phyloP scores from a whole-genome alignment of 2,888 invertebrate species.

The Metallyticus violacea region DNA sequence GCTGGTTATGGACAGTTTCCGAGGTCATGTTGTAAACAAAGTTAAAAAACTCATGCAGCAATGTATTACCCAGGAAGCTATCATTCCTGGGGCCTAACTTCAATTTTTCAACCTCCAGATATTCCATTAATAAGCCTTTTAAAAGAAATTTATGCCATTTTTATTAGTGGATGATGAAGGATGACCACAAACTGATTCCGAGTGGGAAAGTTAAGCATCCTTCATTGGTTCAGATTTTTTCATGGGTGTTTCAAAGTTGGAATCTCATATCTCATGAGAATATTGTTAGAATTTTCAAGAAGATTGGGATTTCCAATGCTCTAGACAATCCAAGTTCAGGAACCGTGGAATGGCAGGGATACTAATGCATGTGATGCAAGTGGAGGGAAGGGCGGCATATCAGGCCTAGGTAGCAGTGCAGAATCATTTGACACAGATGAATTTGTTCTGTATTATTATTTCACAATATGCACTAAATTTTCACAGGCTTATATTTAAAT shows the following conservation, averaged over 20 bases:
- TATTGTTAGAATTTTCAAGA: neutral
- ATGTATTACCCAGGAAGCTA: too few relatives aligned
- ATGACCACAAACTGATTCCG: neutral
- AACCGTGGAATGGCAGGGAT: neutral
- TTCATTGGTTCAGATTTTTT: too few relatives aligned
- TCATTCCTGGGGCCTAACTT: too few relatives aligned
- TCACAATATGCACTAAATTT: neutral
- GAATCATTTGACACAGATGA: neutral
- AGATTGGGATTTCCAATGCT: neutral
- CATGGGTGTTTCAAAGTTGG: too few relatives aligned
- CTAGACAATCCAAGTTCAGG: neutral
- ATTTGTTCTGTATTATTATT: neutral
- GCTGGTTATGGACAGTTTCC: too few relatives aligned
- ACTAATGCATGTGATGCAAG: neutral
- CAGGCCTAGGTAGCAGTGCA: neutral
- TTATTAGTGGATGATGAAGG: neutral
- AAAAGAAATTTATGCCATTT: neutral
- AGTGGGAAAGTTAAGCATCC: neutral
- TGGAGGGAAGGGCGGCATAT: neutral
- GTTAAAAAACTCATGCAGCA: neutral
- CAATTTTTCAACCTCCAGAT: too few relatives aligned
- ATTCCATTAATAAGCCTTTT: too few relatives aligned
- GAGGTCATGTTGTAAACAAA: neutral
- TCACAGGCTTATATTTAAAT: neutral
- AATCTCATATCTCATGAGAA: too few relatives aligned